These are phyloP conservation scores for Beroe forskalii DNA, from an alignment of 37 sponge, comb jelly and placozoan genomes.

Conservation along the genomic window DNA sequence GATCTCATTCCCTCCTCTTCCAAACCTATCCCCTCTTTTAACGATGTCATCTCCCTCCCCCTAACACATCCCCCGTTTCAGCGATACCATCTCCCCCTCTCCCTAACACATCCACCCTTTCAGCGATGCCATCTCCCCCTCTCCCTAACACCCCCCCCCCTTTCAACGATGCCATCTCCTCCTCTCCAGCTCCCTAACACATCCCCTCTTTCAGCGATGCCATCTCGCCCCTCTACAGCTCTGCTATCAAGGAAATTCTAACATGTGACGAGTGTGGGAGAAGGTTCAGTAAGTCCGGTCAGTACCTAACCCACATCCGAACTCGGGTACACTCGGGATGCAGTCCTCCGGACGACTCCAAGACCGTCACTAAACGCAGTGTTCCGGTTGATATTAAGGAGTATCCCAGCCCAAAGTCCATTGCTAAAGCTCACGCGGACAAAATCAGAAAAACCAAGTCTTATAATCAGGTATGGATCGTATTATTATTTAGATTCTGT, in stretches of 20 bases:
- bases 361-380: not conserved
- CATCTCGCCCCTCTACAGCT: constrained; percentile 40
- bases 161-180: too few relatives aligned
- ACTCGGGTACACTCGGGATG: constrained; percentile 17
- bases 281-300: constrained; percentile 36
- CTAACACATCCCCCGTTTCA: too few relatives aligned
- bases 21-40: too few relatives aligned
- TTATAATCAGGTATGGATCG: constrained; percentile 26
- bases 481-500: too few relatives aligned
- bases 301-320: constrained; percentile 36
- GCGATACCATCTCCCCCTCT: too few relatives aligned
- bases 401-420: constrained; percentile 10
- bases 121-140: too few relatives aligned
- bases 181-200: too few relatives aligned
- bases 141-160: too few relatives aligned
- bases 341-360: not conserved
- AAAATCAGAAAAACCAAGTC: constrained; percentile 46
- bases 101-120: too few relatives aligned
- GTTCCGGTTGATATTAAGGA: not conserved
- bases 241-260: constrained; percentile 55
- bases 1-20: too few relatives aligned
- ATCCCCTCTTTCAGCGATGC: constrained; percentile 16
- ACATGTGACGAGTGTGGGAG: constrained; percentile 55
- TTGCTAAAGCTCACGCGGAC: constrained; percentile 37
- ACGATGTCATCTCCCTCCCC: too few relatives aligned